Conservation (phyloP, 1,140 invertebrate species). For the Hylaeus volcanicus region DNA sequence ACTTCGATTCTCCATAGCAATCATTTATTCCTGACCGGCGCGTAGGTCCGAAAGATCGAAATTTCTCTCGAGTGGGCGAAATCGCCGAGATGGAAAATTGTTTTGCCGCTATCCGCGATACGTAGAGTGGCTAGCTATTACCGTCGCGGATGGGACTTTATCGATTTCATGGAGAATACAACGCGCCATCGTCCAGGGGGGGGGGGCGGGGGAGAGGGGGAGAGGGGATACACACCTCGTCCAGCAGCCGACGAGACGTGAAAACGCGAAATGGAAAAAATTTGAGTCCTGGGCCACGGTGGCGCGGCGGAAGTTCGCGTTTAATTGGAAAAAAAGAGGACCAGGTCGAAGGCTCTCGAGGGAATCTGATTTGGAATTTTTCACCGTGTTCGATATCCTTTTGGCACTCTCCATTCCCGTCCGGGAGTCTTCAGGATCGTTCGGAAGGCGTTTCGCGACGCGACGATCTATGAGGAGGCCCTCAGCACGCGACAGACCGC, state of each 20-base stretch:
- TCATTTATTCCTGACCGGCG: conserved; percentile 57
- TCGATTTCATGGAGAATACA: conserved; percentile 66
- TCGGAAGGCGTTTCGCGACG: neutral
- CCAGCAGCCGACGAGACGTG: conserved; percentile 56
- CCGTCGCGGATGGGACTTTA: conserved; percentile 61
- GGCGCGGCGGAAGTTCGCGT: conserved; percentile 46
- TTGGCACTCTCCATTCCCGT: neutral
- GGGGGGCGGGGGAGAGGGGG: conserved; percentile 29
- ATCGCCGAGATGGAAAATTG: conserved; percentile 64
- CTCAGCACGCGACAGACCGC: conserved; percentile 34
- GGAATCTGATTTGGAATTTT: conserved; percentile 47
- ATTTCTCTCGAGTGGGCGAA: conserved; percentile 61
- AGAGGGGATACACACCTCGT: conserved; percentile 46
- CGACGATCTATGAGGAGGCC: conserved; percentile 8
- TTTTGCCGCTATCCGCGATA: conserved; percentile 60
- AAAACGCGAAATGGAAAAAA: conserved; percentile 65
- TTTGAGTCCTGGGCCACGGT: conserved; percentile 9
- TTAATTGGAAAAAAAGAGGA: conserved; percentile 62
- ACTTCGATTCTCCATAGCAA: conserved; percentile 21
- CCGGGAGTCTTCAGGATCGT: conserved; percentile 3
- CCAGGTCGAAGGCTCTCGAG: conserved; percentile 1
- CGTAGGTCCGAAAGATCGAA: conserved; percentile 41
- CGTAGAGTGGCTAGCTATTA: conserved; percentile 49
- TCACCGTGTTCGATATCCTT: conserved; percentile 9
- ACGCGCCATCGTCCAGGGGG: conserved; percentile 33